These are phyloP conservation scores for Acrossocheilus wenchowensis DNA, from an alignment of 2,797 vertebrate species.

Conservation along the genomic window DNA sequence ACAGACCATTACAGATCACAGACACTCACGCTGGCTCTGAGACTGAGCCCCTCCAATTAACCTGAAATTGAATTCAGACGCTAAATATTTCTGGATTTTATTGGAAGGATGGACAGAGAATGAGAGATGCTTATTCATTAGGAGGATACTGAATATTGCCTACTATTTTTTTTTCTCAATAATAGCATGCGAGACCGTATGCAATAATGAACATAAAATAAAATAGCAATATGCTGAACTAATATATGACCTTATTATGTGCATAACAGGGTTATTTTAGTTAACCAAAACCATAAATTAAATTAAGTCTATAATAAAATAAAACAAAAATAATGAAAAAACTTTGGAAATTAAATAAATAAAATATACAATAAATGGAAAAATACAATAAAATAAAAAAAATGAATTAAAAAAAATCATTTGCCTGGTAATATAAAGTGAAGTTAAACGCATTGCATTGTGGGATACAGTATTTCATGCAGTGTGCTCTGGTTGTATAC, in stretches of 20 bases:
- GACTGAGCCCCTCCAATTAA: no score
- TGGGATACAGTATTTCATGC: neutral
- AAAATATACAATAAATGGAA: no score
- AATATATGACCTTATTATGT: neutral
- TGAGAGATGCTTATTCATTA: no score
- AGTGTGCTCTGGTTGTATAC: neutral
- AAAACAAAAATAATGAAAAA: neutral
- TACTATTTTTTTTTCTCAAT: neutral
- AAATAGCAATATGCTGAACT: neutral
- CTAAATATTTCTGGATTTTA: no score
- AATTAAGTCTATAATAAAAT: neutral
- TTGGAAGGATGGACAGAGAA: no score
- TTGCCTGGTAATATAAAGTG: no score
- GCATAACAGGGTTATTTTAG: neutral
- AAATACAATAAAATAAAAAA: no score
- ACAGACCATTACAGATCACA: no score
- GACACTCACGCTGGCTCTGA: no score
- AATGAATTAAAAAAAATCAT: no score
- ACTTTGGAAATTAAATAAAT: no score
- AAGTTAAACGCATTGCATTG: neutral
- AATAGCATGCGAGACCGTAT: neutral
- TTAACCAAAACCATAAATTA: neutral
- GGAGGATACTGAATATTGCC: neutral
- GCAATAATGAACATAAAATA: neutral
- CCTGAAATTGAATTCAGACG: no score